Evolutionary conservation across 2,888 invertebrate species (phyloP).

Genomic region (Ichneumon xanthorius): DNA sequence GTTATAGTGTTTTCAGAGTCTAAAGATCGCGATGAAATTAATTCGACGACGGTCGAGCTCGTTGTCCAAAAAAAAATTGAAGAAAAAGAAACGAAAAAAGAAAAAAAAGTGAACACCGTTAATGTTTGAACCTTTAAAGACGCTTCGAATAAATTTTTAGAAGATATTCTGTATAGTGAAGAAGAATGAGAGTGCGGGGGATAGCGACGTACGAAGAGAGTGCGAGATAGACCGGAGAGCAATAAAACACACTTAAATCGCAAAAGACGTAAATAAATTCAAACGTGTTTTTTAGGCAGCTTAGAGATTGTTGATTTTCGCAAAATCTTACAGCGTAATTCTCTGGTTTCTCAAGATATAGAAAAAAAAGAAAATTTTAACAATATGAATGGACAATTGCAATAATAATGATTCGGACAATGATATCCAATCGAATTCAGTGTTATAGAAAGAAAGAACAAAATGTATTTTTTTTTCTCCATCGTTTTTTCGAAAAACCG

Average conservation of each 20-base stretch:
- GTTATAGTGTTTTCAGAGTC: slow-evolving; percentile 75
- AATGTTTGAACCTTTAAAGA: slow-evolving; percentile 71
- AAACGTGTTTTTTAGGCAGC: slow-evolving; percentile 64
- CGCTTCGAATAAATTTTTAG: slow-evolving; percentile 73
- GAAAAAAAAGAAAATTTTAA: slow-evolving; percentile 38
- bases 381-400: slow-evolving; percentile 42
- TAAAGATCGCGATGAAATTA: slow-evolving; percentile 63
- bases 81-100: slow-evolving; percentile 32
- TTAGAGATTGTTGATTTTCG: slow-evolving; percentile 70
- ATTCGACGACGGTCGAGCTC: slow-evolving; percentile 64
- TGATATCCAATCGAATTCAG: slow-evolving; percentile 61
- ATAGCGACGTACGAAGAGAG: slow-evolving; percentile 32
- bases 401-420: slow-evolving; percentile 56
- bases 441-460: slow-evolving; percentile 51
- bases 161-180: slow-evolving; percentile 69
- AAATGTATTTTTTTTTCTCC: slow-evolving; percentile 42
- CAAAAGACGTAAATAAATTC: slow-evolving; percentile 68
- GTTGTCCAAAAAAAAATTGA: slow-evolving; percentile 55
- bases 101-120: slow-evolving; percentile 66
- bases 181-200: slow-evolving; percentile 59
- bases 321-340: slow-evolving; percentile 60
- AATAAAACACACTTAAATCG: slow-evolving; percentile 52
- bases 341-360: slow-evolving; percentile 46
- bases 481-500: slow-evolving; percentile 41
- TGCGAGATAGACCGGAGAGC: slow-evolving; percentile 35